Evolutionary conservation across 2,113 vertebrate species (phyloP).

Genomic region (Psittacus erithacus): DNA sequence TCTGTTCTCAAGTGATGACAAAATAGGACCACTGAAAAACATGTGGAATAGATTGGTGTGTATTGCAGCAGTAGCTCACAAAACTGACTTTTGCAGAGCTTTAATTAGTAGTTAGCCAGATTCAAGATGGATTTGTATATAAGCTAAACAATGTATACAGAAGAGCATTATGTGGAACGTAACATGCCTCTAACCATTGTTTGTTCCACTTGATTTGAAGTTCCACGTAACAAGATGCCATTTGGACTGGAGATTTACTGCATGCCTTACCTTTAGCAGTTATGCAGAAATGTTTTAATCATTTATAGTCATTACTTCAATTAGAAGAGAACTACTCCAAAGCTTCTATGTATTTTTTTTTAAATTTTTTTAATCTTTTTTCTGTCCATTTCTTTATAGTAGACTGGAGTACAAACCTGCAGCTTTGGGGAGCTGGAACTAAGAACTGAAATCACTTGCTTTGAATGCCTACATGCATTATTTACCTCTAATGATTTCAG

Average conservation of each 20-base stretch:
- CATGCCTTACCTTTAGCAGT: conserved; percentile 31
- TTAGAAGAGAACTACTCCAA: not conserved
- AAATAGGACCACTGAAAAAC: not conserved
- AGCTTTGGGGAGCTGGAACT: not conserved
- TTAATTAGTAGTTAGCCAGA: conserved; percentile 54
- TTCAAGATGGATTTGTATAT: conserved; percentile 44
- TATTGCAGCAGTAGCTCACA: not conserved
- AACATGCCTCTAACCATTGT: conserved; percentile 57
- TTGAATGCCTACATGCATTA: not conserved
- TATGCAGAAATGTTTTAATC: conserved; percentile 3
- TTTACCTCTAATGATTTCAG: not conserved
- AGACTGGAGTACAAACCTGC: not conserved
- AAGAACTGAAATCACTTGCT: not conserved
- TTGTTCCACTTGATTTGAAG: conserved; percentile 60
- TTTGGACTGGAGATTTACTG: conserved; percentile 31
- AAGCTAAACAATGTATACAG: conserved; percentile 56
- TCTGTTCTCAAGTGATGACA: not conserved
- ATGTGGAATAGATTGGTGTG: not conserved
- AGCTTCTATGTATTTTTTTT: not conserved
- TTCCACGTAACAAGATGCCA: conserved; percentile 14
- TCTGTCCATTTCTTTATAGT: not conserved
- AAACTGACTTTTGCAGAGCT: conserved; percentile 12
- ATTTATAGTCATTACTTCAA: not conserved
- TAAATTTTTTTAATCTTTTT: not conserved
- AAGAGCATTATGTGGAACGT: conserved; percentile 45